phyloP scores from a whole-genome alignment of 2,888 invertebrate genomes.

The Apotomis turbidana region DNA sequence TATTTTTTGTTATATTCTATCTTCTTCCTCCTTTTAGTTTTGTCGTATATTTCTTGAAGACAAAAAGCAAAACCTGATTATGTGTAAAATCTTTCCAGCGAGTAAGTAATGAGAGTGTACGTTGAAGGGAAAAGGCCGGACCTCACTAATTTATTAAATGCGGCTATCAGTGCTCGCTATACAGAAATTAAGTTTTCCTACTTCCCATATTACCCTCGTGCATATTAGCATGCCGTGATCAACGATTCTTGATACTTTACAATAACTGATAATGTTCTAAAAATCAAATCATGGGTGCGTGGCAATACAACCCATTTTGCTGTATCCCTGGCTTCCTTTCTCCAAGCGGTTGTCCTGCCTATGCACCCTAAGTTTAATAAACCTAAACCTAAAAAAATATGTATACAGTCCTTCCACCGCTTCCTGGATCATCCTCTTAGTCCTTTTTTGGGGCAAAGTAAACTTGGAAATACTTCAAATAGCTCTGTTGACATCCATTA shows the following conservation, averaged over 20 bases:
- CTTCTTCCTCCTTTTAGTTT: neutral
- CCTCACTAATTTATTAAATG: conserved; percentile 80
- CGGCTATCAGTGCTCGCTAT: conserved; percentile 71
- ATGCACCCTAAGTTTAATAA: no score
- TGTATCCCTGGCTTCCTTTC: no score
- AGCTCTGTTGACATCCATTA: no score
- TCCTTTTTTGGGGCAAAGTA: no score
- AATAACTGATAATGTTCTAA: neutral
- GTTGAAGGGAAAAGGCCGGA: conserved; percentile 48
- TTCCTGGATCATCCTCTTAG: no score
- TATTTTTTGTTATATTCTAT: neutral
- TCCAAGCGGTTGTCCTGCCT: no score
- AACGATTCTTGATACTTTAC: conserved; percentile 58
- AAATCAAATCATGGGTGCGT: no score
- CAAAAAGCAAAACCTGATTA: conserved; percentile 3
- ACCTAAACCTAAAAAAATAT: no score
- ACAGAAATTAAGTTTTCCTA: conserved; percentile 76
- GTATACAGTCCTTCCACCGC: no score
- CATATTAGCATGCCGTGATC: conserved; percentile 59
- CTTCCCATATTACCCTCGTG: conserved; percentile 70
- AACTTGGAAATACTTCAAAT: no score
- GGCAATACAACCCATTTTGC: no score
- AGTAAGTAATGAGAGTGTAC: conserved; percentile 20
- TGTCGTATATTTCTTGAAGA: neutral
- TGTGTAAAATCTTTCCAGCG: conserved; percentile 16